Percentiles rank a stretch among this genome's conserved stretches.
These are phyloP conservation scores for Hypsopygia costalis DNA, from an alignment of 2,888 invertebrate genomes.

Conservation along the genomic window DNA sequence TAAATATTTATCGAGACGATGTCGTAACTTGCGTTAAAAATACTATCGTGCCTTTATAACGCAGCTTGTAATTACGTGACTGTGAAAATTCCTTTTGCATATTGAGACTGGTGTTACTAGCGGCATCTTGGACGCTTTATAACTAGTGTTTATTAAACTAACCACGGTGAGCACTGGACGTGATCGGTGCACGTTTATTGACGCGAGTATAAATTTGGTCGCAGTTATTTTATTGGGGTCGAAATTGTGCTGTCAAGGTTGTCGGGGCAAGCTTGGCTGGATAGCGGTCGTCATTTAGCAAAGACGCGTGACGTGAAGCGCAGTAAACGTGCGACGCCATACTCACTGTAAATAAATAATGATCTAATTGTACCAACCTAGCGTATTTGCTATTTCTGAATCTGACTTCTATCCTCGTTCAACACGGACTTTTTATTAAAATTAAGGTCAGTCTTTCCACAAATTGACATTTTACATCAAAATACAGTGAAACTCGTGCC, in stretches of 20 bases:
- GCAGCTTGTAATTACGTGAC: constrained; percentile 25
- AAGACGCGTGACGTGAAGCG: constrained; percentile 49
- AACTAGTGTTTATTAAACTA: constrained; percentile 14
- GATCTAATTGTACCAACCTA: constrained; percentile 70
- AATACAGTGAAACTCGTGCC: constrained; percentile 30
- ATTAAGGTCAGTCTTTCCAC: background rate
- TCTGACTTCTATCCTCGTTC: constrained; percentile 31
- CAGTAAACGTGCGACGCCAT: constrained; percentile 46
- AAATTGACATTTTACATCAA: constrained; percentile 6
- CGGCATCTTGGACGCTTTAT: constrained; percentile 7
- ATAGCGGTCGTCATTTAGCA: constrained; percentile 44
- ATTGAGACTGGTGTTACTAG: background rate
- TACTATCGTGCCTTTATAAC: constrained; percentile 30
- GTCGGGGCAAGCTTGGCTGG: constrained; percentile 41
- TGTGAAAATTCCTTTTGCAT: constrained; percentile 11
- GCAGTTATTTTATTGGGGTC: constrained; percentile 30
- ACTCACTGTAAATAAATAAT: constrained; percentile 75
- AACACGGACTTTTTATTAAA: background rate
- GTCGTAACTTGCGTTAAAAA: constrained; percentile 42
- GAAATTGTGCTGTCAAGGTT: constrained; percentile 61
- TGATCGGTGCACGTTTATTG: constrained; percentile 17
- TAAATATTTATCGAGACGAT: constrained; percentile 45
- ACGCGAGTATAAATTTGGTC: constrained; percentile 22
- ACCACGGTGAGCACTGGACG: background rate
- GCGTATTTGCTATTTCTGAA: constrained; percentile 61